A percentile compares a stretch with the other conserved stretches of the same genome.
Evolutionary conservation across 2,113 vertebrate species (phyloP).

Genomic region (Reinhardtius hippoglossoides): DNA sequence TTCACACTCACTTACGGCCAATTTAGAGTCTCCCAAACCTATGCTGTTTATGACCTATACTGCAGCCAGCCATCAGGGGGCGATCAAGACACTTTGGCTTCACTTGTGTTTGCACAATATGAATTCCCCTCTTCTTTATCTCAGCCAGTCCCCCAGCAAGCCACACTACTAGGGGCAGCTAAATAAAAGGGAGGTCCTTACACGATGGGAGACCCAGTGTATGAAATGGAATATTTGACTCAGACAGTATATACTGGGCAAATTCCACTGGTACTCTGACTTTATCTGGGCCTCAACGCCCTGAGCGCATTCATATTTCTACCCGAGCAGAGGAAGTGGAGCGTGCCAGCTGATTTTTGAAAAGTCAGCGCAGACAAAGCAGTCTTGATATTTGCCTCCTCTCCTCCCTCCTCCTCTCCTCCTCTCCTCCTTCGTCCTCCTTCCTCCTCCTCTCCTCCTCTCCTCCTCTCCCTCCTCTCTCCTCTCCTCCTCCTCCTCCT

Average conservation of each 20-base stretch:
- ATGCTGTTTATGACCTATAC: background rate
- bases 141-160: background rate
- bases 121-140: background rate
- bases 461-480: background rate
- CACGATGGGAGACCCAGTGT: slow-evolving; percentile 25
- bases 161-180: slow-evolving; percentile 8
- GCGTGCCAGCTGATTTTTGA: slow-evolving; percentile 66
- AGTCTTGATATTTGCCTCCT: slow-evolving; percentile 41
- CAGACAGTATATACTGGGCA: slow-evolving; percentile 48
- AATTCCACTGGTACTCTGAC: slow-evolving; percentile 62
- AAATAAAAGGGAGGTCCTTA: slow-evolving; percentile 24
- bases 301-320: slow-evolving; percentile 74
- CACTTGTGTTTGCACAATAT: too few relatives aligned
- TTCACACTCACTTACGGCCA: too few relatives aligned
- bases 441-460: too few relatives aligned
- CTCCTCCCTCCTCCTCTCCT: background rate
- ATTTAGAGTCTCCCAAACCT: too few relatives aligned
- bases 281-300: slow-evolving; percentile 70
- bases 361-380: slow-evolving; percentile 63
- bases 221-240: slow-evolving; percentile 72
- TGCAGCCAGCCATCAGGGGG: background rate
- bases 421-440: background rate
- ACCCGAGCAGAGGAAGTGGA: slow-evolving; percentile 60
- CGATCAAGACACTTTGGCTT: background rate
- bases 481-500: background rate